A percentile compares a stretch with the other conserved stretches of the same genome.
Conservation (phyloP, 2,888 invertebrate species). For the Leptinotarsa peninsularis region DNA sequence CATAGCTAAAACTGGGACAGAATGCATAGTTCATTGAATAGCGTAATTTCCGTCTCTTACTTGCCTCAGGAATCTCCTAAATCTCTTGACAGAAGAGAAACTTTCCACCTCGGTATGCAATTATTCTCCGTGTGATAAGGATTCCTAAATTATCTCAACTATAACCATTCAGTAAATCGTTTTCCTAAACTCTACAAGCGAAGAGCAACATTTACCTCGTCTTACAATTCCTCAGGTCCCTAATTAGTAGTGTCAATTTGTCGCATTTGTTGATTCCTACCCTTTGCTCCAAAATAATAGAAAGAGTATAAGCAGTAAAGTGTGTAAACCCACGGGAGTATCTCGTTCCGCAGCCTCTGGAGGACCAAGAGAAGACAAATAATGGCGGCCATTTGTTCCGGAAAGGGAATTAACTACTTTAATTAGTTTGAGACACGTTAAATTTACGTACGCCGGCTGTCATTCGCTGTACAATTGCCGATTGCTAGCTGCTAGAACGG, state of each 20-base stretch:
- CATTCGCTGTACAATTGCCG: constrained; percentile 60
- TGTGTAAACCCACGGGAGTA: constrained; percentile 49
- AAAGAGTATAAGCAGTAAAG: constrained; percentile 43
- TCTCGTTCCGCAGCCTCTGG: constrained; percentile 51
- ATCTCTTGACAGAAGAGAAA: too few species aligned
- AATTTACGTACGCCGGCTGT: constrained; percentile 65
- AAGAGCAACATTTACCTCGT: background rate
- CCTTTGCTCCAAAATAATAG: constrained; percentile 37
- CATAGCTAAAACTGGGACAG: too few species aligned
- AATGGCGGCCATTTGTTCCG: constrained; percentile 66
- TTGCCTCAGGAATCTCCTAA: too few species aligned
- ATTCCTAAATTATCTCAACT: too few species aligned
- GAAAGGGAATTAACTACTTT: constrained; percentile 67
- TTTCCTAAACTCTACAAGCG: background rate
- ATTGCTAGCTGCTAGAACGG: constrained; percentile 58
- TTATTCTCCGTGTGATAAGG: too few species aligned
- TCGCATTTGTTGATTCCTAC: constrained; percentile 35
- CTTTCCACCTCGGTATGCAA: too few species aligned
- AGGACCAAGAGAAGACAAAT: constrained; percentile 61
- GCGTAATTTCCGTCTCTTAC: too few species aligned
- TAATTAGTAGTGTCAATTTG: constrained; percentile 30
- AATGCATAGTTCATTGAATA: too few species aligned
- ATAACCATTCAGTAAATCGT: background rate
- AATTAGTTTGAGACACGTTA: constrained; percentile 67
- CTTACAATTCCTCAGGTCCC: background rate